Evolutionary conservation across 2,888 invertebrate species (phyloP).

Genomic region (Pseudanteris insignis): DNA sequence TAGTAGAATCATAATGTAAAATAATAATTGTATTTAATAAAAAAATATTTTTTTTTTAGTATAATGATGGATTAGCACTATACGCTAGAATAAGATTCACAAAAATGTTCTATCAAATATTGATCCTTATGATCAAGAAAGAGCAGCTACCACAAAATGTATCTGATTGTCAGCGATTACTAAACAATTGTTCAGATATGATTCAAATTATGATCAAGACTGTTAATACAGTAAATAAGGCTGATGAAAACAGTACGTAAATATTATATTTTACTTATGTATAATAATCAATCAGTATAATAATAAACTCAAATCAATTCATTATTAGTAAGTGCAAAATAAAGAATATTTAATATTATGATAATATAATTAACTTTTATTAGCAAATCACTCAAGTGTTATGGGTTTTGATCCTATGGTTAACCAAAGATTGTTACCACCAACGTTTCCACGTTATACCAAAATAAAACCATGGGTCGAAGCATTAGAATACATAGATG

Average conservation of each 20-base stretch:
- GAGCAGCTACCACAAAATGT: constrained; percentile 74
- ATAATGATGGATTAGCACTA: constrained; percentile 74
- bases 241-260: constrained; percentile 70
- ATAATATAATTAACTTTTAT: background rate
- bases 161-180: constrained; percentile 81
- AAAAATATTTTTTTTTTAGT: constrained; percentile 54
- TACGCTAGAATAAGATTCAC: constrained; percentile 87
- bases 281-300: no score
- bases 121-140: constrained; percentile 76
- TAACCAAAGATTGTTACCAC: constrained; percentile 94
- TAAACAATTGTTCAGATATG: constrained; percentile 84
- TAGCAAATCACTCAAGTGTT: constrained; percentile 79
- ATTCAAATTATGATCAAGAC: constrained; percentile 83
- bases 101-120: constrained; percentile 84
- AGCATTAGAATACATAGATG: constrained; percentile 83
- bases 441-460: constrained; percentile 96
- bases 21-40: background rate
- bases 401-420: constrained; percentile 96
- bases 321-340: background rate
- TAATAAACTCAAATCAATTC: no score
- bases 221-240: constrained; percentile 77
- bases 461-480: constrained; percentile 85
- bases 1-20: background rate
- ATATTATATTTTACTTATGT: background rate
- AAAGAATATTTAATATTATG: background rate